Evolutionary conservation across 2,888 invertebrate genomes (phyloP).

Genomic region (Tiphia femorata): DNA sequence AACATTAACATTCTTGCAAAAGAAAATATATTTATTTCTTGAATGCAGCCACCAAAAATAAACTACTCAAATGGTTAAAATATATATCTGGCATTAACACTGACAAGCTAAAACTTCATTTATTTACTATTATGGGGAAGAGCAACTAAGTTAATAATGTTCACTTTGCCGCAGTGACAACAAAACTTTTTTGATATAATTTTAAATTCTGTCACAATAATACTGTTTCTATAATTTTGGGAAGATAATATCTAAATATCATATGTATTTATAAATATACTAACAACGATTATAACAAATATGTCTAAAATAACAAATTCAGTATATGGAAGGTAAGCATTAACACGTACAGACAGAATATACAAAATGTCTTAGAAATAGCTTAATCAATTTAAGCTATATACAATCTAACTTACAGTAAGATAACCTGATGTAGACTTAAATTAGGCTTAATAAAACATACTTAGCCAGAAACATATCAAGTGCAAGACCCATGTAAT

Average conservation of each 20-base stretch:
- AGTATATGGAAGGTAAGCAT: too few relatives aligned
- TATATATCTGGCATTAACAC: constrained; percentile 7
- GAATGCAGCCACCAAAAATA: constrained; percentile 41
- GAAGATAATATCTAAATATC: too few relatives aligned
- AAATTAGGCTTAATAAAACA: constrained; percentile 53
- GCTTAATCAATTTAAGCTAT: constrained; percentile 60
- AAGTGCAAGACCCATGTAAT: constrained; percentile 6
- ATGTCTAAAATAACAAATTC: constrained; percentile 33
- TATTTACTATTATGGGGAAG: constrained; percentile 1
- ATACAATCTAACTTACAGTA: constrained; percentile 56
- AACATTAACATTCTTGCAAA: neutral
- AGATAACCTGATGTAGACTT: constrained; percentile 51
- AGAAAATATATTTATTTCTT: constrained; percentile 28
- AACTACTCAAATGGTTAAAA: constrained; percentile 26
- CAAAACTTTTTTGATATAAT: too few relatives aligned
- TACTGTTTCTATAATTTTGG: too few relatives aligned
- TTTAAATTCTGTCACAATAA: neutral
- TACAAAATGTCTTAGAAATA: constrained; percentile 37
- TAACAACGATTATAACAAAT: constrained; percentile 17
- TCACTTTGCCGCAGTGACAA: too few relatives aligned
- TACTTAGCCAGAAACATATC: constrained; percentile 33
- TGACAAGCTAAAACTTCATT: neutral
- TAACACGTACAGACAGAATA: too few relatives aligned
- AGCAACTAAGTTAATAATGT: too few relatives aligned
- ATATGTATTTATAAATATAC: constrained; percentile 16